A percentile compares a stretch with the other conserved stretches of the same genome.
phyloP scores from a whole-genome alignment of 2,888 invertebrate genomes.

The Gari tellinella region DNA sequence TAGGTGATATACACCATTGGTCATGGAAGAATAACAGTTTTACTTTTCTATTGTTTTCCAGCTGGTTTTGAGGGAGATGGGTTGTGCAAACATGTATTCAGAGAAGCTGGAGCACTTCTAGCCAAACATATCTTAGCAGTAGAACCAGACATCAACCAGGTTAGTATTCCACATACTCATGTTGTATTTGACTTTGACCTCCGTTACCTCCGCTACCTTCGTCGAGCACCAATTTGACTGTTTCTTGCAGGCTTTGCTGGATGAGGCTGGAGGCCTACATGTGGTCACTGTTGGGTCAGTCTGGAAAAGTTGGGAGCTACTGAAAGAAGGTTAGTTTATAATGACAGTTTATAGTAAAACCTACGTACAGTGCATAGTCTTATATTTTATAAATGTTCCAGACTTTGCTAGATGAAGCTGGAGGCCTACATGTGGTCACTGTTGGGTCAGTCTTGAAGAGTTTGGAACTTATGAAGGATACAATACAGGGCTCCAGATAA shows the following conservation, averaged over 20 bases:
- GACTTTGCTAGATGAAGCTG: constrained; percentile 85
- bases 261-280: constrained; percentile 87
- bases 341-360: too few species aligned
- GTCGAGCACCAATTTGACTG: too few species aligned
- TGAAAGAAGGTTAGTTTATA: constrained; percentile 89
- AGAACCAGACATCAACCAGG: constrained; percentile 76
- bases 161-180: too few species aligned
- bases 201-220: too few species aligned
- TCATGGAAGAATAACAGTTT: too few species aligned
- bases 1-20: too few species aligned
- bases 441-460: constrained; percentile 98
- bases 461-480: constrained; percentile 92
- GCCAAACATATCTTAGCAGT: constrained; percentile 89
- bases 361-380: too few species aligned
- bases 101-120: constrained; percentile 88
- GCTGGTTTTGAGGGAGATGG: constrained; percentile 82
- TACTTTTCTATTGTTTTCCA: constrained; percentile 19
- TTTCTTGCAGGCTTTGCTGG: constrained; percentile 82
- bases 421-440: constrained; percentile 92
- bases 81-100: constrained; percentile 89
- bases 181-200: too few species aligned
- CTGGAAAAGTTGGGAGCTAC: constrained; percentile 95
- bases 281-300: constrained; percentile 97
- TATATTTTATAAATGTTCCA: too few species aligned
- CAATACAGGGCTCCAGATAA: too few species aligned